Conservation (phyloP, 2,797 vertebrate genomes). For the Phalanger gymnotis region DNA sequence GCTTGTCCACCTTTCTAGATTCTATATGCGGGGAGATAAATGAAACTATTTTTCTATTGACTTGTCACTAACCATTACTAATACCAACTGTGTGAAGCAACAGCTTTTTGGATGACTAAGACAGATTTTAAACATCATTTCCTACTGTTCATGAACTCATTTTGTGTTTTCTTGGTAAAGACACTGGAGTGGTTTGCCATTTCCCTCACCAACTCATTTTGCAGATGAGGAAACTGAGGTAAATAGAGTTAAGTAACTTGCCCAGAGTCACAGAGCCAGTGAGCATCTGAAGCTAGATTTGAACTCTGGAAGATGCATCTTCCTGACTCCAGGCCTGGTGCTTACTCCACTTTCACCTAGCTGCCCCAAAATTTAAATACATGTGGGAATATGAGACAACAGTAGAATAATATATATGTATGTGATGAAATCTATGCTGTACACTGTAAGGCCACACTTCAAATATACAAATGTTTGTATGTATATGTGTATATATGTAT, state of each 20-base stretch:
- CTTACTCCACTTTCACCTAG: neutral
- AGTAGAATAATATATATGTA: too few relatives aligned
- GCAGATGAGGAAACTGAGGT: neutral
- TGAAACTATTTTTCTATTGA: neutral
- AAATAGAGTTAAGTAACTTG: neutral
- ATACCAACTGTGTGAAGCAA: neutral
- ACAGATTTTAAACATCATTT: neutral
- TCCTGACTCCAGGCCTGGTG: accelerated
- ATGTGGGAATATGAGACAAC: too few relatives aligned
- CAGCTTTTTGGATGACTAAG: neutral
- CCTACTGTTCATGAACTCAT: neutral
- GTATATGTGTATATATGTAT: too few relatives aligned
- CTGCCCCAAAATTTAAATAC: too few relatives aligned
- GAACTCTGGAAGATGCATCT: neutral
- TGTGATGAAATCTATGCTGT: too few relatives aligned
- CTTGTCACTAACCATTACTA: neutral
- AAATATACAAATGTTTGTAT: too few relatives aligned
- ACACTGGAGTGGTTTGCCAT: neutral
- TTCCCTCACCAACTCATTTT: neutral
- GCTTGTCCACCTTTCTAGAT: neutral
- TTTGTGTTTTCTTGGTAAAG: neutral
- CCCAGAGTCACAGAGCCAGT: neutral
- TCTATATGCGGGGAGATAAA: neutral
- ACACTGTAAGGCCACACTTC: too few relatives aligned
- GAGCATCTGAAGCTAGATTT: neutral